Conservation (phyloP, 2,113 vertebrate species). For the Piaya cayana region DNA sequence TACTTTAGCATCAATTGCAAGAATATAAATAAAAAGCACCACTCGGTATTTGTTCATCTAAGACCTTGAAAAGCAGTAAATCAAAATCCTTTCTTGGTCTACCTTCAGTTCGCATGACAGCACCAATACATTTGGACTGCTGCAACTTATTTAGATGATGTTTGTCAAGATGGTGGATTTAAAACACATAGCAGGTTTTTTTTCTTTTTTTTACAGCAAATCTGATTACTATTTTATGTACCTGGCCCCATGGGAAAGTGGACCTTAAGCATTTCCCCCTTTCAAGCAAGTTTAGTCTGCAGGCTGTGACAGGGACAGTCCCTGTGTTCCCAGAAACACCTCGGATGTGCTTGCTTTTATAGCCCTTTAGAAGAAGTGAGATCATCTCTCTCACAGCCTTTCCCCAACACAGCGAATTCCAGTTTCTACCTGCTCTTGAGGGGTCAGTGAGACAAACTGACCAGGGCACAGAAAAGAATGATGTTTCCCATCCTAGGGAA, state of each 20-base stretch:
- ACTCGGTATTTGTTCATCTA: constrained; percentile 65
- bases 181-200: constrained; percentile 36
- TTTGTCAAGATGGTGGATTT: constrained; percentile 61
- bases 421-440: background rate
- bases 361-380: background rate
- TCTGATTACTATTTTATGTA: constrained; percentile 57
- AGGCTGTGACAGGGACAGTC: background rate
- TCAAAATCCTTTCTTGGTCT: constrained; percentile 60
- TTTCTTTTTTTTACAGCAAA: constrained; percentile 47
- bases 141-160: constrained; percentile 59
- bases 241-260: background rate
- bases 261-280: constrained; percentile 15
- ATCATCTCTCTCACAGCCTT: background rate
- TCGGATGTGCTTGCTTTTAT: background rate
- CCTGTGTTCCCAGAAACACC: background rate
- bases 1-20: constrained; percentile 68
- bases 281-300: background rate
- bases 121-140: constrained; percentile 63
- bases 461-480: background rate
- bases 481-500: background rate
- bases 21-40: constrained; percentile 69
- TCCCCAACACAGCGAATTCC: background rate
- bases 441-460: background rate
- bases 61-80: constrained; percentile 72
- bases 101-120: constrained; percentile 60